These are phyloP conservation scores for Eriocheir sinensis DNA, from an alignment of 1,140 invertebrate genomes.

Conservation along the genomic window DNA sequence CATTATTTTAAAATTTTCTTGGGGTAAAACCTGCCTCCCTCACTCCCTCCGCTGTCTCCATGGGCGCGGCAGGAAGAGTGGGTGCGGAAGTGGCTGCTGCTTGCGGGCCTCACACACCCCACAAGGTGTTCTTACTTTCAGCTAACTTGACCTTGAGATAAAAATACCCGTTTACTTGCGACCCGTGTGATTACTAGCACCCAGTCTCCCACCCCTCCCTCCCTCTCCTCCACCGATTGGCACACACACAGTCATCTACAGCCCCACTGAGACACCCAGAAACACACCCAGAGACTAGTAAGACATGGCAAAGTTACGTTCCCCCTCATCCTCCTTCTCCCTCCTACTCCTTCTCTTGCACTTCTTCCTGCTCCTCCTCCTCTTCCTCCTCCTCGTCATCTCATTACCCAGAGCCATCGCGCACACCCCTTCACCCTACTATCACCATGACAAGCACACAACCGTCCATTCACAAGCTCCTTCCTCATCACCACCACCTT, in stretches of 20 bases:
- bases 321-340: not conserved
- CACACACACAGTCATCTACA: not conserved
- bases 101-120: not conserved
- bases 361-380: not conserved
- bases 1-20: conserved; percentile 27
- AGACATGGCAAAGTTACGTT: not conserved
- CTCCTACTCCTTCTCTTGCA: conserved; percentile 30
- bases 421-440: not conserved
- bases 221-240: not conserved
- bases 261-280: not conserved
- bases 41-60: not conserved
- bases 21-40: not conserved
- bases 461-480: not conserved
- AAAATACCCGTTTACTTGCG: not conserved
- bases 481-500: conserved; percentile 27
- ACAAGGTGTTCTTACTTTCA: not conserved
- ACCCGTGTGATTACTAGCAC: not conserved
- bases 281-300: not conserved
- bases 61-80: not conserved
- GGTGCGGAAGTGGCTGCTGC: not conserved
- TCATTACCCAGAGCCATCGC: not conserved
- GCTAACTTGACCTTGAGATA: not conserved
- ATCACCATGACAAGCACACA: not conserved
- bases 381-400: not conserved
- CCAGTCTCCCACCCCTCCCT: not conserved